These are phyloP conservation scores for Synanthedon vespiformis DNA, from an alignment of 2,888 invertebrate genomes.

Conservation along the genomic window DNA sequence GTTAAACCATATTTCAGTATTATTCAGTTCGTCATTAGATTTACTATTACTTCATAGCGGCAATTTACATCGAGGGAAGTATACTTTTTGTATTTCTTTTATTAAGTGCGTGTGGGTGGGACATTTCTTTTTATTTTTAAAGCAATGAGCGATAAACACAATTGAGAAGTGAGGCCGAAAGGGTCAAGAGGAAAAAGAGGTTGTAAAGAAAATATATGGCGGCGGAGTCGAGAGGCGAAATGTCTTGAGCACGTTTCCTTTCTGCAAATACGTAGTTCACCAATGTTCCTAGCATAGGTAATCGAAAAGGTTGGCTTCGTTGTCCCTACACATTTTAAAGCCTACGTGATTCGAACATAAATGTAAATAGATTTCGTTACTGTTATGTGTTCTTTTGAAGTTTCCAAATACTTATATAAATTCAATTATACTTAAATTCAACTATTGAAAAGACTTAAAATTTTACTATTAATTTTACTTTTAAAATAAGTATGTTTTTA, in stretches of 20 bases:
- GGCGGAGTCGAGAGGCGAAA: slow-evolving; percentile 16
- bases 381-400: neutral
- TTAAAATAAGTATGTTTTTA: too few species aligned
- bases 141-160: slow-evolving; percentile 12
- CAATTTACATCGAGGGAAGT: too few species aligned
- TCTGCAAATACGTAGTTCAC: neutral
- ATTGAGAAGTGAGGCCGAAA: slow-evolving; percentile 13
- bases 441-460: too few species aligned
- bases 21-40: too few species aligned
- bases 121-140: slow-evolving; percentile 5
- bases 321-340: neutral
- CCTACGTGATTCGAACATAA: neutral
- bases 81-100: too few species aligned
- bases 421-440: too few species aligned
- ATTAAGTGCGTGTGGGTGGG: neutral
- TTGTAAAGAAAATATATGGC: slow-evolving; percentile 37
- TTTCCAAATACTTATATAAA: too few species aligned
- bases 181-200: slow-evolving; percentile 25
- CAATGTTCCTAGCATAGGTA: slow-evolving; percentile 1
- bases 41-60: too few species aligned
- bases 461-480: too few species aligned
- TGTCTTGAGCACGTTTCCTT: slow-evolving; percentile 8
- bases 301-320: neutral
- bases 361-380: neutral
- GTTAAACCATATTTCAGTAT: too few species aligned